Base-by-base conservation (phyloP, 2,888 invertebrate species). In the Drosophila multiciliata region DNA sequence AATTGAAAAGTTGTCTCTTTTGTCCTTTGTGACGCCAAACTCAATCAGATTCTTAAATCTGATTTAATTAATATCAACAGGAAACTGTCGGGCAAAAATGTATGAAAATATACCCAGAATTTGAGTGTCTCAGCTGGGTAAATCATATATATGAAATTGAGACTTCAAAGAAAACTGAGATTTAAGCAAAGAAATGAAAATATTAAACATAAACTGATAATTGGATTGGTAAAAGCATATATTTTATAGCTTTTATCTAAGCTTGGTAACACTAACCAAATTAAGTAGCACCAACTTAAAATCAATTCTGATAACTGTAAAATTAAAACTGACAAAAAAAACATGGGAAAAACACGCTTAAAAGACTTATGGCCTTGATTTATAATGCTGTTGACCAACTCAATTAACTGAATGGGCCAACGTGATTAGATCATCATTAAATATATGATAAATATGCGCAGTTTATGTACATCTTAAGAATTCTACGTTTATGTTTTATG, bases 1-100 rank as follows among this genome's bases (percentile, higher is more conserved):
- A 80, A 80, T 66, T 80, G 70, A 75, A 75, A 77, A 70, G 76
- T 70, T 77, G 35, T 48, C 58, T 26, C 6, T n/a, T n/a, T n/a
- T 49, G 42, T 40, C 33, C 42, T 32, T 42, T 67, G 55, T 57
- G 40, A 15, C 29, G 26, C 9, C 26, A 38, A 71, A 72, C 57
- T 48, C 35, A 76, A 73, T 78, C 69, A 70, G 69, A 74, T 64
- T 50, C 48, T 67, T 52, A 52, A 68, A 42, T 54, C 69, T 69
- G 60, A 58, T 78, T 78, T 74, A 74, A 78, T 77, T 77, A 78
- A 74, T 77, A 63, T 74, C 32, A 54, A 42, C 26, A 40, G 33
- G 42, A 57, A 67, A 65, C 65, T 78, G 73, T 45, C 15, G 15
- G 23, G 8, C 45, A 8, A 15, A 45, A 15, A 15, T 7, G 0